phyloP scores from a whole-genome alignment of 2,113 vertebrate genomes.

The Choloepus hoffmanni region DNA sequence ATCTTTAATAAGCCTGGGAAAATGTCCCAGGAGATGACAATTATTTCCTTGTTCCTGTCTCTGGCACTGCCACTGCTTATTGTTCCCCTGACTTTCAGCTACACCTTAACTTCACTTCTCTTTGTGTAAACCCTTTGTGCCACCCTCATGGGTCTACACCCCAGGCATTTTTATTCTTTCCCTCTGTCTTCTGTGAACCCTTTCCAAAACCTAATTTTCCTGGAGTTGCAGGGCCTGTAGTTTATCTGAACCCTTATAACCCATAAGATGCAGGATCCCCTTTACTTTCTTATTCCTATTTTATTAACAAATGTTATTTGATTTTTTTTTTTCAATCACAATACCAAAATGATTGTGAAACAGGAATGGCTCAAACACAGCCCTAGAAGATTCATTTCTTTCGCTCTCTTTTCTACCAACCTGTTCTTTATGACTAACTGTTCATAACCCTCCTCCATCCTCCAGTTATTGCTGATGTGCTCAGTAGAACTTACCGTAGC shows the following conservation, averaged over 20 bases:
- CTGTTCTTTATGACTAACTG: background rate
- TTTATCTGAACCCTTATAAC: background rate
- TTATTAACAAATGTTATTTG: background rate
- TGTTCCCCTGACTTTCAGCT: background rate
- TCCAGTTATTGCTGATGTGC: background rate
- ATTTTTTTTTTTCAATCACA: too few relatives aligned
- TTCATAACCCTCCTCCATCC: background rate
- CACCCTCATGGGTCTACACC: background rate
- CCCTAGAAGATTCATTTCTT: background rate
- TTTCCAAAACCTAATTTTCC: background rate
- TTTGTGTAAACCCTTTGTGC: background rate
- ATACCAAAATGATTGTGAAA: background rate
- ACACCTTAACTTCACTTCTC: background rate
- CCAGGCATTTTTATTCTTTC: background rate
- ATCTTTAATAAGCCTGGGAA: background rate
- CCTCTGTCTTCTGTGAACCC: background rate
- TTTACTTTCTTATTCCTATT: too few relatives aligned
- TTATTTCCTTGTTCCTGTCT: background rate
- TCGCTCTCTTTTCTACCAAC: background rate
- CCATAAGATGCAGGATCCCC: too few relatives aligned
- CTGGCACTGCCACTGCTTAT: background rate
- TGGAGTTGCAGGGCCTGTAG: background rate
- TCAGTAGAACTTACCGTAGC: background rate
- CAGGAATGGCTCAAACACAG: background rate
- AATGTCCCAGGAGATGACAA: background rate